Evolutionary conservation across 2,797 vertebrate species (phyloP).

Genomic region (Poeciliopsis infans): DNA sequence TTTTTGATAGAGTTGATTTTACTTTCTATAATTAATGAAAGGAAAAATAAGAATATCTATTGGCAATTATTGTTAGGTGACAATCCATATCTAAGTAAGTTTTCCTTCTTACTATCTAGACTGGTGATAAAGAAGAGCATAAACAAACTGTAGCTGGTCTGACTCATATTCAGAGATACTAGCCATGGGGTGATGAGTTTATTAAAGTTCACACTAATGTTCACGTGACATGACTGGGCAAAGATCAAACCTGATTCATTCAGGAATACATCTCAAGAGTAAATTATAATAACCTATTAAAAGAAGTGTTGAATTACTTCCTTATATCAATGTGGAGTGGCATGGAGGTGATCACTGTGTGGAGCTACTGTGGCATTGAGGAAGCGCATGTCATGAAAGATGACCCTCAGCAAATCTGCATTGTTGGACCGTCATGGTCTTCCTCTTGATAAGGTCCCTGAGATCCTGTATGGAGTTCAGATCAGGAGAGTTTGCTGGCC

Average conservation of each 20-base stretch:
- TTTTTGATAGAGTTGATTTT: neutral
- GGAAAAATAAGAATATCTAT: neutral
- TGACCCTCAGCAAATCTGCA: neutral
- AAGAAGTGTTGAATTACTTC: neutral
- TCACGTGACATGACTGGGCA: neutral
- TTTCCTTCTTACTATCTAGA: neutral
- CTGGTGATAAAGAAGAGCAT: neutral
- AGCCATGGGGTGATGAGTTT: conserved; percentile 1
- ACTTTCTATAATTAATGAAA: neutral
- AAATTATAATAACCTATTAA: neutral
- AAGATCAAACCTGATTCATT: conserved; percentile 11
- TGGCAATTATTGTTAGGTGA: neutral
- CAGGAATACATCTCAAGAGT: neutral
- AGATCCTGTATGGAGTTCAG: neutral
- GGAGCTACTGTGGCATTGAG: neutral
- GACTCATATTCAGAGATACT: conserved; percentile 2
- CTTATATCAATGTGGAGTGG: neutral
- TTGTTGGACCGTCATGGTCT: neutral
- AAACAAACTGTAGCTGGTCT: neutral
- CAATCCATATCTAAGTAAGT: neutral
- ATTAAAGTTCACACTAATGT: neutral
- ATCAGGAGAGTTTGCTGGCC: neutral
- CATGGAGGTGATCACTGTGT: neutral
- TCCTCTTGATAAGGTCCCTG: no score
- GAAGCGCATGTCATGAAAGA: no score